Evolutionary conservation across 2,888 invertebrate genomes (phyloP), one percentile per base, ranked within the genome.

Genomic region (Eristalis tenax): DNA sequence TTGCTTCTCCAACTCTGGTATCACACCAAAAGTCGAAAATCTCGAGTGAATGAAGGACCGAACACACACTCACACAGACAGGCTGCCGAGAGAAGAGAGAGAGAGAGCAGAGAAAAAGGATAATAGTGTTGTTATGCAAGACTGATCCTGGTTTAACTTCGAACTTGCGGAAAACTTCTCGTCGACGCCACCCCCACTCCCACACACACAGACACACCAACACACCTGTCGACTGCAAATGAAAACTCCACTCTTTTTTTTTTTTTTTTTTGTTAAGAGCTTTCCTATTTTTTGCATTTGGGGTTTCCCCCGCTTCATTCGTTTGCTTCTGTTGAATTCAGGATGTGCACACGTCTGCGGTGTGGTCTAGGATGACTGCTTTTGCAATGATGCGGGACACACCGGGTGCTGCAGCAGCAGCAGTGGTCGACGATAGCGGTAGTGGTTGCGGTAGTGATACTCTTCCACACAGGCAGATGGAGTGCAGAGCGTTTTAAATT

Each of bases 51-150:
- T 66, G 59, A 79, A 65, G 59, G 63, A 79, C 57, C 23, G 26
- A 56, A 66, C 56, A 28, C n/a, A 64, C 35, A 61, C 70, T 38
- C 64, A 59, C 74, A 74, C 26, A 40, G 40, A 40, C 56, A 13
- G 32, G n/a, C 40, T 26, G 26, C 26, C 26, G 28, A 63, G 56
- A 18, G 18, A 2, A 11, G 1, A 28, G 0, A 8, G 13, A 63
- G 0, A 11, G 64, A 38, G 38, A 2, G 13, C 18, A 8, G 5
- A 59, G 23, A 77, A 69, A 77, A 83, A 76, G 79, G 83, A 83
- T 87, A 87, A 87, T 83, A 87, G 87, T 87, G 87, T 87, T 87
- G 87, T 87, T 87, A 83, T 87, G 83, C 87, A 83, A 87, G 87
- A 83, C 87, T 87, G 87, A 87, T 87, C 87, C 83, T 83, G 83